Conservation (phyloP, 2,888 invertebrate species). For the Hedychridium roseum region DNA sequence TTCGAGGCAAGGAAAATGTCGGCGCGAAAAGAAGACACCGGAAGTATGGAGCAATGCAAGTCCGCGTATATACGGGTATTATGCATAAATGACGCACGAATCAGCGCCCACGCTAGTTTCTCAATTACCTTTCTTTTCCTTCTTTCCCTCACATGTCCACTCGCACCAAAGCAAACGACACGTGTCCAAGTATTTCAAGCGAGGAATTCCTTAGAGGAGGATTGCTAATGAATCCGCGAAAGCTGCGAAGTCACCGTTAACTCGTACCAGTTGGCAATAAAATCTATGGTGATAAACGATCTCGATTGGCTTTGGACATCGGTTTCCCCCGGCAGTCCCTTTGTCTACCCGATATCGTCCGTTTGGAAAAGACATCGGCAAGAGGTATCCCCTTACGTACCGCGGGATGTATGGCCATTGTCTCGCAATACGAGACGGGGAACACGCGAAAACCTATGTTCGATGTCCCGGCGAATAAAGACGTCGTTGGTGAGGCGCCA, state of each 20-base stretch:
- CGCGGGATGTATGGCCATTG: slow-evolving; percentile 42
- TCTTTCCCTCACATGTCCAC: slow-evolving; percentile 13
- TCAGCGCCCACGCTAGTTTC: slow-evolving; percentile 7
- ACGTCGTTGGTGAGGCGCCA: slow-evolving; percentile 52
- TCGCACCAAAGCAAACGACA: too few species aligned
- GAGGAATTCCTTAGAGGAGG: too few species aligned
- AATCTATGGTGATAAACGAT: too few species aligned
- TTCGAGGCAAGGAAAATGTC: neutral
- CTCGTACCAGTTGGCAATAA: too few species aligned
- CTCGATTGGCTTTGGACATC: too few species aligned
- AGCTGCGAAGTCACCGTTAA: too few species aligned
- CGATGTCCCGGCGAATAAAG: slow-evolving; percentile 52
- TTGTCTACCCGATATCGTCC: too few species aligned
- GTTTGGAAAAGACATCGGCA: slow-evolving; percentile 1
- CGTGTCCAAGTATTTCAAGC: too few species aligned
- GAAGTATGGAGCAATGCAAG: slow-evolving; percentile 4
- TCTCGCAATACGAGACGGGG: slow-evolving; percentile 40
- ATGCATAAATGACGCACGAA: slow-evolving; percentile 37
- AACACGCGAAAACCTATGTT: slow-evolving; percentile 52
- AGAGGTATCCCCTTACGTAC: slow-evolving; percentile 30
- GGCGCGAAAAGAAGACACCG: neutral
- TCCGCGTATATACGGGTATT: slow-evolving; percentile 16
- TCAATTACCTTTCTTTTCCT: slow-evolving; percentile 11
- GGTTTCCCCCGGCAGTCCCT: too few species aligned
- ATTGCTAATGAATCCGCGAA: too few species aligned